Base-by-base conservation (phyloP, 2,113 vertebrate species). In the Machaerirhynchus nigripectus region DNA sequence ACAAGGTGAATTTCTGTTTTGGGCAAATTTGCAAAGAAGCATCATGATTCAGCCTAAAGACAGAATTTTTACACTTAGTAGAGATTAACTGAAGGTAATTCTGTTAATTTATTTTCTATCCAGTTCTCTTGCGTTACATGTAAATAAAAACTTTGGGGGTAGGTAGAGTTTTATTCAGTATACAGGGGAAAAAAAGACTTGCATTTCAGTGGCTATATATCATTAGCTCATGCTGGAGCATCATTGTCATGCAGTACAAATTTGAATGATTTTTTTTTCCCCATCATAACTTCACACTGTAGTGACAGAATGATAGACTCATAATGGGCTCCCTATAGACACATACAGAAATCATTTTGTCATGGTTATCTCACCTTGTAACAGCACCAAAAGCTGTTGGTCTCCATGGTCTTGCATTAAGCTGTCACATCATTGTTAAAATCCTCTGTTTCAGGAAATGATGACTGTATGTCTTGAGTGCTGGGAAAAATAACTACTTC, bases 321-420 rank as follows among this genome's bases (percentile, higher is more conserved):
- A 61, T 94, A 93, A 97, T 73, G 87, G 84, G 78, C 55, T 97
- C 94, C 87, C 91, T 83, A 61, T 57, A 91, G 95, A 94, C 91
- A 90, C 78, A 87, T 95, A 87, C 46, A 94, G 87, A 96, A 94
- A 96, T 97, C 70, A 89, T 91, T 96, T 93, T 97, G 84, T 96
- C 93, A 77, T 93, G 74, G 78, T 96, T 96, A 96, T 96, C 93
- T 96, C 95, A 95, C 89, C 94, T 96, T 91, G 59, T 88, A 96
- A 87, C 81, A 91, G 87, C 70, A 91, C 6, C 3, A 67, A 94
- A 95, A 94, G 93, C 19, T 13, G 53, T 69, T 94, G 89, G 78
- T 97, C 95, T 94, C 94, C 67, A 33, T 63, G 78, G 94, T 94
- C 87, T 59, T 87, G 77, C 89, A 95, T 94, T 96, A 95, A 96